Conservation (phyloP, 2,888 invertebrate genomes). For the Cynaeus angustus region DNA sequence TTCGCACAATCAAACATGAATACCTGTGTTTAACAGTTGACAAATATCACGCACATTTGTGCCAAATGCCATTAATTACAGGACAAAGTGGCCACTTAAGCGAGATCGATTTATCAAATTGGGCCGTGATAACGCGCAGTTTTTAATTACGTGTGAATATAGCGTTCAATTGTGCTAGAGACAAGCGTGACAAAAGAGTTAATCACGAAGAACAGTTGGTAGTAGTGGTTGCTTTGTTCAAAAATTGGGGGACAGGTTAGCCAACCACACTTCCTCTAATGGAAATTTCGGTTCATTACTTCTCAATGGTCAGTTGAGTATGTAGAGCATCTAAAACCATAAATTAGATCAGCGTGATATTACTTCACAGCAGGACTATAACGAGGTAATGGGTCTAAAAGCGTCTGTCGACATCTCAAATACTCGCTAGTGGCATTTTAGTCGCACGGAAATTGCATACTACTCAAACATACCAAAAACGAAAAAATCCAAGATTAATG, state of each 20-base stretch:
- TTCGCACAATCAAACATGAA: slow-evolving; percentile 28
- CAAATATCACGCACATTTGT: slow-evolving; percentile 36
- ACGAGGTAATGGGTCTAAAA: slow-evolving; percentile 14
- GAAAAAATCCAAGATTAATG: too few species aligned
- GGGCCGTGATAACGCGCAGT: slow-evolving; percentile 18
- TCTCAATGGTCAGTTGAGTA: slow-evolving; percentile 22
- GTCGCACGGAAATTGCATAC: neutral
- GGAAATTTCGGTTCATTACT: slow-evolving; percentile 30
- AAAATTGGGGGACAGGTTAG: slow-evolving; percentile 10
- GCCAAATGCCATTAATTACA: slow-evolving; percentile 43
- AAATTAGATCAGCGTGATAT: slow-evolving; percentile 16
- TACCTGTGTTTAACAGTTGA: slow-evolving; percentile 41
- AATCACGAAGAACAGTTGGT: slow-evolving; percentile 12
- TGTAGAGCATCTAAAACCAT: slow-evolving; percentile 16
- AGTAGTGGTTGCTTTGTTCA: slow-evolving; percentile 2
- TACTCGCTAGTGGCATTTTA: neutral
- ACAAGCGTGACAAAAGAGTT: neutral
- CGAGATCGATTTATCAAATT: slow-evolving; percentile 36
- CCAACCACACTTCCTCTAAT: slow-evolving; percentile 12
- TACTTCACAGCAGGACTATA: slow-evolving; percentile 17
- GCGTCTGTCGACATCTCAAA: slow-evolving; percentile 1
- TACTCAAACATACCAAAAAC: too few species aligned
- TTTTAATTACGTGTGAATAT: slow-evolving; percentile 39
- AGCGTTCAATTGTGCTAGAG: slow-evolving; percentile 13
- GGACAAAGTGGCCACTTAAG: slow-evolving; percentile 37